phyloP scores from a whole-genome alignment of 2,888 invertebrate species.

The Auanema sp. region DNA sequence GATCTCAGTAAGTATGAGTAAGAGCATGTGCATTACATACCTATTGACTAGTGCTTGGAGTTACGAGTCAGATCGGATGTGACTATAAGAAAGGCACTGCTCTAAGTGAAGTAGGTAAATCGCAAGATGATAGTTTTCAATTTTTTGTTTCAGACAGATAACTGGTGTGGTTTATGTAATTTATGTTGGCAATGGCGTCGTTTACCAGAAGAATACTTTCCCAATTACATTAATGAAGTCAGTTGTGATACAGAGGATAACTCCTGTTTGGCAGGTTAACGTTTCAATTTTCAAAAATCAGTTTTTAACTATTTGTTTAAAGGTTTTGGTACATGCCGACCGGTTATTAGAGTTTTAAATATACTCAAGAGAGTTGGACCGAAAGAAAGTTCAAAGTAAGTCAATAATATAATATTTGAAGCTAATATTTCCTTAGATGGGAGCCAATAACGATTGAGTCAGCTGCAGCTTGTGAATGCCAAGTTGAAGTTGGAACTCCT shows the following conservation, averaged over 20 bases:
- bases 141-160: slow-evolving; percentile 8
- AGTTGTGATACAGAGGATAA: slow-evolving; percentile 37
- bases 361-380: slow-evolving; percentile 32
- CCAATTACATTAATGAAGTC: slow-evolving; percentile 46
- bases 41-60: slow-evolving; percentile 33
- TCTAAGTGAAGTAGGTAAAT: slow-evolving; percentile 14
- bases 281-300: neutral
- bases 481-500: slow-evolving; percentile 36
- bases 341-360: slow-evolving; percentile 31
- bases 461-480: slow-evolving; percentile 43
- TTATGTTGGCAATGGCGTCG: slow-evolving; percentile 47
- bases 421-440: slow-evolving; percentile 20
- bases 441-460: slow-evolving; percentile 37
- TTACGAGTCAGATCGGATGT: slow-evolving; percentile 37
- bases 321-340: slow-evolving; percentile 44
- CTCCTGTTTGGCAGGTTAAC: slow-evolving; percentile 39
- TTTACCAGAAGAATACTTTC: slow-evolving; percentile 40
- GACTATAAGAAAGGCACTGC: slow-evolving; percentile 37
- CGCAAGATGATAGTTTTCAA: neutral
- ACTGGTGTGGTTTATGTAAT: slow-evolving; percentile 37
- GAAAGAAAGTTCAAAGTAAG: slow-evolving; percentile 16
- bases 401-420: neutral
- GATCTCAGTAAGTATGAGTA: no score
- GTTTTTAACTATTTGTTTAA: slow-evolving; percentile 19
- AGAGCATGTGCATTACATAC: neutral